These are phyloP conservation scores for Lagopus leucura DNA, from an alignment of 2,113 vertebrate genomes.

Conservation along the genomic window DNA sequence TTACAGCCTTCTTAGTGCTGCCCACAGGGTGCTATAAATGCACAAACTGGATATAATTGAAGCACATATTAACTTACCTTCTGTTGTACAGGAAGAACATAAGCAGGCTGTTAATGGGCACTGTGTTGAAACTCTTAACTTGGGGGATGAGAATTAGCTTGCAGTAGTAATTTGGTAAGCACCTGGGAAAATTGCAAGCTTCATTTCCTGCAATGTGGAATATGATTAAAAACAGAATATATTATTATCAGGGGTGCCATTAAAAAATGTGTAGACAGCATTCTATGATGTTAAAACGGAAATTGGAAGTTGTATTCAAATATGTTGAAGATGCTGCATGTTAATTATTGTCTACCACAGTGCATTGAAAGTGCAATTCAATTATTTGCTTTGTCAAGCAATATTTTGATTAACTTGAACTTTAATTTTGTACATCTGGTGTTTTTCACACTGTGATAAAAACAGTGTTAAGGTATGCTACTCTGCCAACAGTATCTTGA, in stretches of 20 bases:
- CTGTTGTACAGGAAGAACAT: conserved; percentile 88
- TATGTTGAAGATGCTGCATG: conserved; percentile 84
- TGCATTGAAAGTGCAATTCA: conserved; percentile 84
- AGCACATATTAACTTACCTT: conserved; percentile 92
- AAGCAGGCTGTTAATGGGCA: conserved; percentile 88
- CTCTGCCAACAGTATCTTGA: conserved; percentile 26
- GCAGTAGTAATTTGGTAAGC: conserved; percentile 90
- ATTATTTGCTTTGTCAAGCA: conserved; percentile 87
- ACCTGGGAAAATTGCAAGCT: conserved; percentile 94
- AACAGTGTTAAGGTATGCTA: not conserved
- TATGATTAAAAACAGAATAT: conserved; percentile 98
- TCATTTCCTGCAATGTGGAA: conserved; percentile 88
- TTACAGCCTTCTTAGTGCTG: conserved; percentile 76
- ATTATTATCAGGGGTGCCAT: conserved; percentile 97
- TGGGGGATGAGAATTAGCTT: conserved; percentile 92
- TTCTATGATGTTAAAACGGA: conserved; percentile 89
- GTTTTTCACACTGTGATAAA: conserved; percentile 73
- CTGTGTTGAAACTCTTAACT: conserved; percentile 88
- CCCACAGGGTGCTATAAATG: conserved; percentile 87
- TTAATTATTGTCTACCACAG: conserved; percentile 91
- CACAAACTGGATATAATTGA: conserved; percentile 92
- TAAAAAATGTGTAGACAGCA: conserved; percentile 98
- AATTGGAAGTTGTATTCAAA: conserved; percentile 93
- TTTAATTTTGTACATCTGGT: conserved; percentile 78
- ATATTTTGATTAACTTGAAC: conserved; percentile 84